Evolutionary conservation across 37 sponge, comb jelly and placozoan species (phyloP), one percentile per base, ranked within the genome.

Genomic region (Haliclona indistincta): DNA sequence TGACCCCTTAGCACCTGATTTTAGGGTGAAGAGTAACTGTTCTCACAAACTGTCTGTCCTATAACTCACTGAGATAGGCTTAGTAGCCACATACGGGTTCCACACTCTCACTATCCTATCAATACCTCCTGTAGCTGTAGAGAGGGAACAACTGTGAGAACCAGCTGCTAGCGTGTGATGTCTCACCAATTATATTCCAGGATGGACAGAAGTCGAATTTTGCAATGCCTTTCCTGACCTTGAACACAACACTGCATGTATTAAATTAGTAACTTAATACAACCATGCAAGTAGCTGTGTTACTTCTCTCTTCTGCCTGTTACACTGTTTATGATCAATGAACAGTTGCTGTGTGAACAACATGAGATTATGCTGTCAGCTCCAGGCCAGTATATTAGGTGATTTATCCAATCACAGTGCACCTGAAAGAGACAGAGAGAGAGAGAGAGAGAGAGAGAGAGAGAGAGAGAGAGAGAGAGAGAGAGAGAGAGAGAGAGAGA

Each of bases 181-280:
- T 64, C 78, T 28, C 47, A 84, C 91, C 91, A 42, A 93, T 93
- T 20, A 88, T 62, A 73, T 90, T 94, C 87, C 87, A 89, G 25
- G 82, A 84, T 36, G 77, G 78, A 40, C 88, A 89, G 63, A 77
- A 92, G 70, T 97, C 97, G 75, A 97, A 97, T 0, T 91, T 74
- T 68, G 56, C 82, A 28, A 97, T 70, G 4, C 97, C 97, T 43
- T 97, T 97, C 56, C 77, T 67, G 15, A 93, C 84, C 38, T 81
- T 63, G 64, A 97, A 83, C 19, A 73, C 58, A 25, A 67, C 41
- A 26, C 78, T 81, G 52, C 39, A 79, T 36, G 5, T 4, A 72
- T 26, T 36, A 25, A 4, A 4, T 53, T 22, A 44, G 5, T 7
- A 17, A 70, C 11, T 44, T 17, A 43, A 4, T 3, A 63, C 8